A percentile compares a stretch with the other conserved stretches of the same genome.
phyloP scores from a whole-genome alignment of 1,140 invertebrate genomes.

The Drosophila paulistorum region DNA sequence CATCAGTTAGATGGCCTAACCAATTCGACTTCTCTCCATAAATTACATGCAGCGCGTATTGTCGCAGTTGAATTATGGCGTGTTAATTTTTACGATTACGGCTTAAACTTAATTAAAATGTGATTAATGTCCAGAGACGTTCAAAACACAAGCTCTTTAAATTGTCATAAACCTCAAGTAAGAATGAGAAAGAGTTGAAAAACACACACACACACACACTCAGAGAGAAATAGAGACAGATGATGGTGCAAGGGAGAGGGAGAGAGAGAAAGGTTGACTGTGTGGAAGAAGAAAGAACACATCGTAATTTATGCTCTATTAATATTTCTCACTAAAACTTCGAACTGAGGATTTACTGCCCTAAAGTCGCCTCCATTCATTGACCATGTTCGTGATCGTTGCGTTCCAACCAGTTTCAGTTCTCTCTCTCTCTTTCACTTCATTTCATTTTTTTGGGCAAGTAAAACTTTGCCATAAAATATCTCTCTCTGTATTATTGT shows the following conservation, averaged over 20 bases:
- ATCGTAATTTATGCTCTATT: slow-evolving; percentile 77
- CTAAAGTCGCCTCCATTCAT: slow-evolving; percentile 14
- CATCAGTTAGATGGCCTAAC: not conserved
- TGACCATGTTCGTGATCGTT: slow-evolving; percentile 34
- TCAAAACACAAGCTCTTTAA: slow-evolving; percentile 64
- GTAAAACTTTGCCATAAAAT: slow-evolving; percentile 1
- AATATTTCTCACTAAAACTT: slow-evolving; percentile 72
- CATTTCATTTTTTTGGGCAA: not conserved
- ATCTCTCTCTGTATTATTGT: not conserved
- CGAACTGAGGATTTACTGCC: slow-evolving; percentile 14
- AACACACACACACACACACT: not conserved
- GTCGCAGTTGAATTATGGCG: slow-evolving; percentile 80
- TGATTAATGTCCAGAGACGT: slow-evolving; percentile 70
- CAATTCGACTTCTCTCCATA: slow-evolving; percentile 46
- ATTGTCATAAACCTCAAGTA: slow-evolving; percentile 64
- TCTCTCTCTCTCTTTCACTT: not conserved
- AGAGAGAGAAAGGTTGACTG: not conserved
- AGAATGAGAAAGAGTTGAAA: slow-evolving; percentile 10
- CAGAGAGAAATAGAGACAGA: slow-evolving; percentile 10
- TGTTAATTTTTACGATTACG: slow-evolving; percentile 81
- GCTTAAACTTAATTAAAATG: slow-evolving; percentile 81
- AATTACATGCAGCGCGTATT: slow-evolving; percentile 78
- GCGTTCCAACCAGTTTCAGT: slow-evolving; percentile 2
- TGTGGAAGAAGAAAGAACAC: slow-evolving; percentile 17
- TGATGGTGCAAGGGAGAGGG: not conserved